Evolutionary conservation across 1,140 invertebrate genomes (phyloP), one percentile per base, ranked within the genome.

Genomic region (Trypoxylus dichotomus): DNA sequence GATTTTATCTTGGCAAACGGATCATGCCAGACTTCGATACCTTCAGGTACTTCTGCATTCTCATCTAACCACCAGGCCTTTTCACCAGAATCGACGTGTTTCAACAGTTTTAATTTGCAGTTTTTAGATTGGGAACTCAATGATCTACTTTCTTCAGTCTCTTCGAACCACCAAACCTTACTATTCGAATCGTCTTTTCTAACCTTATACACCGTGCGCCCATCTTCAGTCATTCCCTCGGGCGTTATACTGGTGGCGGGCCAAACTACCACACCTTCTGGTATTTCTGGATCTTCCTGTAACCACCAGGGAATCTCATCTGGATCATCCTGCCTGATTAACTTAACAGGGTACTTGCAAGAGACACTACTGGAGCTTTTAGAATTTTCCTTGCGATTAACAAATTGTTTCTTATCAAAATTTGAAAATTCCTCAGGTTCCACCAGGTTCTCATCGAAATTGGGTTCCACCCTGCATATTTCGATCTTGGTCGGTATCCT

Each of bases 1-100:
- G 32, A 11, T 19, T 42, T 74, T 10, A 74, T 37, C 15, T 32
- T 32, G 15, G 15, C 15, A 6, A 27, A 68, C 1, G 60, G 47
- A 79, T 82, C 77, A 76, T 85, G 72, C 77, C 75, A 83, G 68
- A 85, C 77, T 84, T 86, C 10, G 78, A 87, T 68, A 78, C 79
- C 82, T 80, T 87, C 81, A 81, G 86, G 77, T 83, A 80, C 79
- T 80, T 87, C 85, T 11, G 88, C 86, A 80, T 88, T 88, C 77
- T 90, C 87, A 80, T 91, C 91, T 82, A 90, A 84, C 90, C 90
- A 90, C 89, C 89, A 90, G 15, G 91, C 88, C 79, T 88, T 89
- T 76, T 92, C 91, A 0, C 90, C 91, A 2, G 91, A 91, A 79
- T 91, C 90, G 41, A 54, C 24, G 6, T 43, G 74, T 75, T 27